These are phyloP conservation scores for Drosophila greeni DNA, from an alignment of 2,888 invertebrate species.

Conservation along the genomic window DNA sequence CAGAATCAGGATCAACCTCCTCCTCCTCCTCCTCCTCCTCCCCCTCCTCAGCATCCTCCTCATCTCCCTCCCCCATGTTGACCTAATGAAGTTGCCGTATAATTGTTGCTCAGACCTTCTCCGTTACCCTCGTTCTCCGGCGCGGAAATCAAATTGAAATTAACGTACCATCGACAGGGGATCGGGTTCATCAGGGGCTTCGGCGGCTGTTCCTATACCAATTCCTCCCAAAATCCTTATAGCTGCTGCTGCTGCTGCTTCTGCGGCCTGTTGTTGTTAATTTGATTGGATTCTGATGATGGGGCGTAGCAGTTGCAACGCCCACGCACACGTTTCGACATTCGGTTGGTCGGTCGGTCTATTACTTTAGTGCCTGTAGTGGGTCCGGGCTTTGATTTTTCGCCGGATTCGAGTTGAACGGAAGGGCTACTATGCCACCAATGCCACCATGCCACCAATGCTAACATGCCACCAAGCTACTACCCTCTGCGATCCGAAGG, in stretches of 20 bases:
- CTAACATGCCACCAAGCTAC: slow-evolving; percentile 1
- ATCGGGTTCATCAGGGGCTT: slow-evolving; percentile 46
- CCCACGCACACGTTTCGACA: slow-evolving; percentile 74
- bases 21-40: not conserved
- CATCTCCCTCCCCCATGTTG: slow-evolving; percentile 56
- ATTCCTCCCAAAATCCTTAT: slow-evolving; percentile 18
- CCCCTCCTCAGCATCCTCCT: slow-evolving; percentile 7
- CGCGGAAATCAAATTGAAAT: slow-evolving; percentile 78
- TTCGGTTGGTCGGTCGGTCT: slow-evolving; percentile 48
- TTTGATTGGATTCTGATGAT: slow-evolving; percentile 78
- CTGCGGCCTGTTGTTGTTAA: slow-evolving; percentile 75
- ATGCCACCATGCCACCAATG: too few species aligned
- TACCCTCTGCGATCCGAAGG: slow-evolving; percentile 50
- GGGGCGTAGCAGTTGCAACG: slow-evolving; percentile 74
- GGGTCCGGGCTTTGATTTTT: slow-evolving; percentile 70
- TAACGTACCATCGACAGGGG: slow-evolving; percentile 69
- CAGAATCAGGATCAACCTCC: too few species aligned
- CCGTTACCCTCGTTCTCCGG: slow-evolving; percentile 29
- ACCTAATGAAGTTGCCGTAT: slow-evolving; percentile 77
- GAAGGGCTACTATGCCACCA: slow-evolving; percentile 1
- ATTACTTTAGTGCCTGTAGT: slow-evolving; percentile 73
- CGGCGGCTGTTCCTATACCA: slow-evolving; percentile 5
- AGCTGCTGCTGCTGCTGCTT: slow-evolving; percentile 36
- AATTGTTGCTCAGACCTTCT: slow-evolving; percentile 70
- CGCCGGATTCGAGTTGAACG: slow-evolving; percentile 29